These are phyloP conservation scores for Cryptoprocta ferox DNA, from an alignment of 2,797 vertebrate species.

Conservation along the genomic window DNA sequence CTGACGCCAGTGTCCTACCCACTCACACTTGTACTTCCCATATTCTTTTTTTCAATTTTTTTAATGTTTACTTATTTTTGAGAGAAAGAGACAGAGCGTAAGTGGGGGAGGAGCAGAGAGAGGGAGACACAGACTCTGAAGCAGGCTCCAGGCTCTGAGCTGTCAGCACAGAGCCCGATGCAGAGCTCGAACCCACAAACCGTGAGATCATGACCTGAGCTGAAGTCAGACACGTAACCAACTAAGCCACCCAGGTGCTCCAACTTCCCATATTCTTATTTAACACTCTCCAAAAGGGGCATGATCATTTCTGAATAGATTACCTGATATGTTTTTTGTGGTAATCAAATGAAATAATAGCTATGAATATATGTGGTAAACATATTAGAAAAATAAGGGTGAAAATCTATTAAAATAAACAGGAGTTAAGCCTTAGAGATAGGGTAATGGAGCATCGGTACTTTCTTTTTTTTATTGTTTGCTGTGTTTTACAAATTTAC, in stretches of 20 bases:
- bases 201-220: no score
- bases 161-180: no score
- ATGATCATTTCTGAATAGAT: background rate
- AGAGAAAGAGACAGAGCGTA: no score
- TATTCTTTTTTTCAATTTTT: no score
- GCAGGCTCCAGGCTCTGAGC: no score
- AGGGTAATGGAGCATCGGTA: background rate
- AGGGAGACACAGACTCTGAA: no score
- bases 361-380: background rate
- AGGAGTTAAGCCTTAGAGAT: background rate
- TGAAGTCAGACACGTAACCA: no score
- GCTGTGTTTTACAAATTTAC: background rate
- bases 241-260: no score
- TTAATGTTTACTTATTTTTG: no score
- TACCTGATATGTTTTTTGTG: background rate
- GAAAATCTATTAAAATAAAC: background rate
- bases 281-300: background rate
- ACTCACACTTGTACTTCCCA: accelerated
- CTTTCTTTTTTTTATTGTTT: background rate
- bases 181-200: no score
- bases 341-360: background rate
- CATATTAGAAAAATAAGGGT: background rate
- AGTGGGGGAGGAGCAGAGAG: no score
- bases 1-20: background rate
- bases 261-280: background rate